Conservation (phyloP, 2,797 vertebrate genomes). For the Malacoctenus gilli region DNA sequence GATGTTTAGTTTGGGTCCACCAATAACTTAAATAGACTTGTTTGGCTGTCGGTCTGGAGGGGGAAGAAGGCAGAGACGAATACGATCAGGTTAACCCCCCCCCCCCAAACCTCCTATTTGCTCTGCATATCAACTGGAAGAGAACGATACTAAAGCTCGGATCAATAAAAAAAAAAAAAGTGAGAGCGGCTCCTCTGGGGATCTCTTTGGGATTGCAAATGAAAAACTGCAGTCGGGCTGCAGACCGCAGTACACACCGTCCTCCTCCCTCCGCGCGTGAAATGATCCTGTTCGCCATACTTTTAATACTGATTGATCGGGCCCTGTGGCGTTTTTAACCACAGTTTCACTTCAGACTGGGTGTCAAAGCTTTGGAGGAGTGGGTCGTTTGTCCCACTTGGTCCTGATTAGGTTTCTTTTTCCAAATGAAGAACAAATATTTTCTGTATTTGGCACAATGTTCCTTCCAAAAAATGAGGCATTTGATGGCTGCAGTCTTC, state of each 20-base stretch:
- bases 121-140: conserved; percentile 16
- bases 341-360: too few species aligned
- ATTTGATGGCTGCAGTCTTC: too few species aligned
- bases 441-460: too few species aligned
- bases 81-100: conserved; percentile 29
- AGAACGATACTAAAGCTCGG: conserved; percentile 17
- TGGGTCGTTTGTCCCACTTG: too few species aligned
- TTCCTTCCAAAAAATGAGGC: too few species aligned
- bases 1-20: conserved; percentile 57
- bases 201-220: conserved; percentile 30
- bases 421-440: too few species aligned
- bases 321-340: neutral
- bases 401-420: too few species aligned
- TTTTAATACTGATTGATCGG: neutral
- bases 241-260: neutral
- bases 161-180: conserved; percentile 34
- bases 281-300: conserved; percentile 4
- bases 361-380: too few species aligned
- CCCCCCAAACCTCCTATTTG: conserved; percentile 9
- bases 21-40: conserved; percentile 53
- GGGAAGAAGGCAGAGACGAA: conserved; percentile 25
- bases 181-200: conserved; percentile 22
- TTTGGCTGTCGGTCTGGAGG: conserved; percentile 32
- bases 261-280: neutral
- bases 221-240: conserved; percentile 20